Conservation (phyloP, 2,113 vertebrate species). For the Phalacrocorax brasilianus region DNA sequence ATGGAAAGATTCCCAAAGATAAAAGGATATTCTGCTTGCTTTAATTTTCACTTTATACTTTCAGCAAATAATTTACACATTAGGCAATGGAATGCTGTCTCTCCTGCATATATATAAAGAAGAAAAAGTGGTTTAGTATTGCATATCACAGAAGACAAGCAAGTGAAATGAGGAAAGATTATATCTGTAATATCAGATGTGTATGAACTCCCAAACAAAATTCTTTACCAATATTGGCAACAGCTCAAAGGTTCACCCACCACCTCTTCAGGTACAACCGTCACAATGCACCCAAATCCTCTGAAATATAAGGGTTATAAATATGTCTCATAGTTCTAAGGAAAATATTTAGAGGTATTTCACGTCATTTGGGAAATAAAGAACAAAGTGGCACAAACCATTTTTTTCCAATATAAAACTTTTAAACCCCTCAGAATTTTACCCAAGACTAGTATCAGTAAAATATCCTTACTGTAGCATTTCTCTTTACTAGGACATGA, state of each 20-base stretch:
- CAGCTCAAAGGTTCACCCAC: background rate
- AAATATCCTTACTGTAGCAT: background rate
- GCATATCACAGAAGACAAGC: background rate
- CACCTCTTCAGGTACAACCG: background rate
- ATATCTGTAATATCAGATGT: background rate
- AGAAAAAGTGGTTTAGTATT: constrained; percentile 21
- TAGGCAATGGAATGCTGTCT: constrained; percentile 7
- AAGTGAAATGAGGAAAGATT: constrained; percentile 18
- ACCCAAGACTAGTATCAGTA: background rate
- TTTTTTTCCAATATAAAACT: background rate
- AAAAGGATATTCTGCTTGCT: background rate
- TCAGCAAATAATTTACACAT: background rate
- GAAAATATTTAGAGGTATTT: background rate
- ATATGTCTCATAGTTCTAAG: background rate
- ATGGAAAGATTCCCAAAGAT: background rate
- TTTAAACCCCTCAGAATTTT: background rate
- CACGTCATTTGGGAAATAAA: background rate
- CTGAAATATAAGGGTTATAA: background rate
- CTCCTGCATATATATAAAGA: background rate
- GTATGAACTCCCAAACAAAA: constrained; percentile 7
- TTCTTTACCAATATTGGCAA: background rate
- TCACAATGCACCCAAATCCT: background rate
- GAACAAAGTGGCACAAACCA: background rate
- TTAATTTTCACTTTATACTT: background rate
- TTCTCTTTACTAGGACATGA: background rate